A percentile compares a stretch with the other conserved stretches of the same genome.
phyloP scores from a whole-genome alignment of 2,113 vertebrate species.

The Platysteira castanea region DNA sequence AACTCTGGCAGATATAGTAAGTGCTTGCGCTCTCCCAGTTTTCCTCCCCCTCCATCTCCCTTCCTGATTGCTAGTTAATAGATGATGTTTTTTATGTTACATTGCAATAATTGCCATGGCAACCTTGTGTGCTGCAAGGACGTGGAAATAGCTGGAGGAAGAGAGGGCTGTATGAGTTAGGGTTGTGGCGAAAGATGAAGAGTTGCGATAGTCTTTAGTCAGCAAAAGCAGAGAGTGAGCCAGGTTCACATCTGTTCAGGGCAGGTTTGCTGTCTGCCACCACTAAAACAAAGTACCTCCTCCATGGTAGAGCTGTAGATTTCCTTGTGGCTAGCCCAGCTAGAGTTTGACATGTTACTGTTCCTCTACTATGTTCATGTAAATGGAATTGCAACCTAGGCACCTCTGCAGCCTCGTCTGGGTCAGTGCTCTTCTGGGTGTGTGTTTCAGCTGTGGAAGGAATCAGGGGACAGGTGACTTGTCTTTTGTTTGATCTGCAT shows the following conservation, averaged over 20 bases:
- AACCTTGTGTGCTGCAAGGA: conserved; percentile 19
- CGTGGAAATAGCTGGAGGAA: not conserved
- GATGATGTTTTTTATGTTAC: not conserved
- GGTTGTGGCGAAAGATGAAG: not conserved
- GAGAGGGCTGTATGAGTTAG: not conserved
- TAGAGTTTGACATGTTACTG: not conserved
- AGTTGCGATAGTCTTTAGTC: not conserved
- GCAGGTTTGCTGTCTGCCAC: not conserved
- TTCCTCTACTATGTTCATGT: not conserved
- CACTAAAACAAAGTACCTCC: not conserved
- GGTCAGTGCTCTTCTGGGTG: not conserved
- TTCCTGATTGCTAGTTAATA: conserved; percentile 26
- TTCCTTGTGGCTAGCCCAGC: not conserved
- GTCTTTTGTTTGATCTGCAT: not conserved
- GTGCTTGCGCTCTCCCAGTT: not conserved
- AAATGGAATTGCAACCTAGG: not conserved
- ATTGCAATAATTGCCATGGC: conserved; percentile 48
- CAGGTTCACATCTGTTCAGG: not conserved
- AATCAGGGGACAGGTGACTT: not conserved
- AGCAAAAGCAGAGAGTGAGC: not conserved
- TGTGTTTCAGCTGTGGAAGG: not conserved
- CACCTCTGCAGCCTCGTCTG: not conserved
- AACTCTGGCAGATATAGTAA: not conserved
- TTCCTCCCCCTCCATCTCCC: not conserved
- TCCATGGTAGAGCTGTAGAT: not conserved